These are phyloP conservation scores for Aporrectodea caliginosa DNA, from an alignment of 1,140 invertebrate species.

Conservation along the genomic window DNA sequence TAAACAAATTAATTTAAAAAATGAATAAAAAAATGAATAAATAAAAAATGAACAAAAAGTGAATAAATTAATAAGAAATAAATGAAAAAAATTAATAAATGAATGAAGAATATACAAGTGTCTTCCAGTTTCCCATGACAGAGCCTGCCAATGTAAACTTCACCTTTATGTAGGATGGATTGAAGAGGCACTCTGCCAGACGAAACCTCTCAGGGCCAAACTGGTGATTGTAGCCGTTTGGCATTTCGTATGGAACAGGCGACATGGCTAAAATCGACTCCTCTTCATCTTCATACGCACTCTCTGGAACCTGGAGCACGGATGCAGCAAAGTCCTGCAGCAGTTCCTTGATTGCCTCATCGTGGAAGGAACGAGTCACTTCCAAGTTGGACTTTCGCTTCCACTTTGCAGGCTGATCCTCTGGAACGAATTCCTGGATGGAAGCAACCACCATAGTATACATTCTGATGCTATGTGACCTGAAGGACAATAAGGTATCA, in stretches of 20 bases:
- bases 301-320: conserved; percentile 64
- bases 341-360: conserved; percentile 76
- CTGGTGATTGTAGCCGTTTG: conserved; percentile 86
- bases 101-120: too few species aligned
- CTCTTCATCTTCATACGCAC: conserved; percentile 73
- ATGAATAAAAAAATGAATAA: too few species aligned
- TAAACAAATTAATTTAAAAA: too few species aligned
- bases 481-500: too few species aligned
- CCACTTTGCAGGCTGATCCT: conserved; percentile 77
- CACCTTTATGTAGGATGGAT: conserved; percentile 65
- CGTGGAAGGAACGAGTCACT: conserved; percentile 72
- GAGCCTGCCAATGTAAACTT: too few species aligned
- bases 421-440: conserved; percentile 76
- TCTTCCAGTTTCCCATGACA: too few species aligned
- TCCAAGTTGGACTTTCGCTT: conserved; percentile 54
- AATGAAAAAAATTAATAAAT: too few species aligned
- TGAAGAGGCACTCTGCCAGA: conserved; percentile 85
- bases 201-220: conserved; percentile 81
- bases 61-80: too few species aligned
- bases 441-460: too few species aligned
- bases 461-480: too few species aligned
- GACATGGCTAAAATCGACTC: conserved; percentile 61
- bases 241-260: conserved; percentile 85
- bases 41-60: too few species aligned
- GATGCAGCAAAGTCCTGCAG: conserved; percentile 57